A percentile compares a stretch with the other conserved stretches of the same genome.
These are phyloP conservation scores for Stylophora pistillata DNA, from an alignment of 64 coral and sea anemone genomes.

Conservation along the genomic window DNA sequence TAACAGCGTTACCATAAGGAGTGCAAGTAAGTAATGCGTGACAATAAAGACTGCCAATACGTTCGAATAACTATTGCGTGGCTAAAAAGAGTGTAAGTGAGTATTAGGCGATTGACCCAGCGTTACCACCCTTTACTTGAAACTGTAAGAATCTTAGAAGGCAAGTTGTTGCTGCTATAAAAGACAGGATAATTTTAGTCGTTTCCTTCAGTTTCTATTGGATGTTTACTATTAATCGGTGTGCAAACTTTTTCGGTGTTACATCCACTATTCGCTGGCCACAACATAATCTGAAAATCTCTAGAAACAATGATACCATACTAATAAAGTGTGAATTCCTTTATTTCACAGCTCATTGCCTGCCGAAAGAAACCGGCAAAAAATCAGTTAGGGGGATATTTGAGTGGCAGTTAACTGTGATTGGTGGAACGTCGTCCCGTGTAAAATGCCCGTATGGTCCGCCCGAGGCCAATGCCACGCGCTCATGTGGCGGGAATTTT, in stretches of 20 bases:
- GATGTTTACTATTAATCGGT: no score
- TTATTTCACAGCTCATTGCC: constrained; percentile 29
- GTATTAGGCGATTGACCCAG: no score
- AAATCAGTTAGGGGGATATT: constrained; percentile 26
- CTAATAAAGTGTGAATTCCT: not conserved
- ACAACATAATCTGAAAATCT: not conserved
- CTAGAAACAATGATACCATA: not conserved
- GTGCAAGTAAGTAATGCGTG: not conserved
- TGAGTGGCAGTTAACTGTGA: constrained; percentile 33
- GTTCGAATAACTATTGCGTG: no score
- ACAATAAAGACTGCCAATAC: not conserved
- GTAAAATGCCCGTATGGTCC: constrained; percentile 50
- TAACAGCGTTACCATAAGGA: constrained; percentile 16
- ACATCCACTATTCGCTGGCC: no score
- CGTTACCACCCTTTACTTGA: no score
- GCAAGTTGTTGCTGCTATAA: no score
- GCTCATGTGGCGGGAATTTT: constrained; percentile 62
- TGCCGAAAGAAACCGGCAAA: constrained; percentile 18
- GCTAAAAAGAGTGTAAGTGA: no score
- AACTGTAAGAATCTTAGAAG: no score
- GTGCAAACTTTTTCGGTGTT: no score
- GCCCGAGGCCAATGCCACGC: not conserved
- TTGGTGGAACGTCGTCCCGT: not conserved
- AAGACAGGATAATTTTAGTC: no score
- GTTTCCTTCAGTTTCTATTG: no score